Conservation (phyloP, 2,888 invertebrate genomes). For the Lingula anatina region DNA sequence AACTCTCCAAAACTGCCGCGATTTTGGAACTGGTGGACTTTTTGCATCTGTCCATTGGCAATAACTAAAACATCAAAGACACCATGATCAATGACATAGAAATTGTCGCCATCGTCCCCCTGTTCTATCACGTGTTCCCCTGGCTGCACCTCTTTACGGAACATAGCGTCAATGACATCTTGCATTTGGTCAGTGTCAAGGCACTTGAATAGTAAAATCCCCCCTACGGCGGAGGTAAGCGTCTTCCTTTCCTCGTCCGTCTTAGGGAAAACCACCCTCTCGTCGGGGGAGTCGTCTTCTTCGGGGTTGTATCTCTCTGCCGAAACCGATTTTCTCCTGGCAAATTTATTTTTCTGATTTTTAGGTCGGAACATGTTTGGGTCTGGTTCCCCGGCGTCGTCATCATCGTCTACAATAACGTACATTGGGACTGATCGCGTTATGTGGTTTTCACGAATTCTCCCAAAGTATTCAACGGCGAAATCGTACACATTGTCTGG, state of each 20-base stretch:
- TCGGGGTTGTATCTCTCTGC: constrained; percentile 52
- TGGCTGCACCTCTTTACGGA: constrained; percentile 42
- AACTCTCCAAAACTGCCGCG: constrained; percentile 52
- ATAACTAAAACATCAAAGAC: constrained; percentile 42
- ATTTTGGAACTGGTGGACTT: constrained; percentile 47
- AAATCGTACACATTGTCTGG: constrained; percentile 47
- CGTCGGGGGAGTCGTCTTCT: constrained; percentile 42
- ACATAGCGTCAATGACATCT: constrained; percentile 53
- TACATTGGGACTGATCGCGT: constrained; percentile 49
- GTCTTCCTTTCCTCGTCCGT: constrained; percentile 46
- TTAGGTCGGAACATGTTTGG: constrained; percentile 40
- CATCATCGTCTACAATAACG: constrained; percentile 48
- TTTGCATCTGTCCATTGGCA: constrained; percentile 37
- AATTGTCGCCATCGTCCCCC: constrained; percentile 53
- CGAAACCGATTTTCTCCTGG: constrained; percentile 48
- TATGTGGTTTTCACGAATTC: constrained; percentile 34
- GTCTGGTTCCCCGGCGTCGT: constrained; percentile 47
- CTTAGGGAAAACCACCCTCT: constrained; percentile 44
- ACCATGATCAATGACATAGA: constrained; percentile 52
- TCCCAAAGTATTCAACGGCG: constrained; percentile 49
- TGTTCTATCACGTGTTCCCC: constrained; percentile 49
- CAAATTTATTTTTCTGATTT: constrained; percentile 35
- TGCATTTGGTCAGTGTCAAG: constrained; percentile 50
- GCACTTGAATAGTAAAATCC: constrained; percentile 46
- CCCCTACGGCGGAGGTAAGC: constrained; percentile 41